These are phyloP conservation scores for Mustelus asterias DNA, from an alignment of 2,113 vertebrate species.

Conservation along the genomic window DNA sequence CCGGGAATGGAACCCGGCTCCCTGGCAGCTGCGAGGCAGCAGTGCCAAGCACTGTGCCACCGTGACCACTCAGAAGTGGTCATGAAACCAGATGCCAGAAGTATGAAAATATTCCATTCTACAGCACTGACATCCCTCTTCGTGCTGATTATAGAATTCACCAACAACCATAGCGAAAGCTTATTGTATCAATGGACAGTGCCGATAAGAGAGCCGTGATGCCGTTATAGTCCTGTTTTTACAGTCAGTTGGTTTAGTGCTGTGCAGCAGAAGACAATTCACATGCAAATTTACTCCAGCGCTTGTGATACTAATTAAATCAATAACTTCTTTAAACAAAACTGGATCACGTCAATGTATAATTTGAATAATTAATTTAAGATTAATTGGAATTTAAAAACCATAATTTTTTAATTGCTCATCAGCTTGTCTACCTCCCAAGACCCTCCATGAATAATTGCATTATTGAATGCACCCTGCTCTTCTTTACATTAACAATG, in stretches of 20 bases:
- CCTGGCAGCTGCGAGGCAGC: too few species aligned
- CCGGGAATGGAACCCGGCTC: too few species aligned
- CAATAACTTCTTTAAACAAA: background rate
- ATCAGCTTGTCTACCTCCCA: background rate
- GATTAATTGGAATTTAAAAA: constrained; percentile 8
- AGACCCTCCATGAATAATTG: background rate
- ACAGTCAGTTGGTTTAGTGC: background rate
- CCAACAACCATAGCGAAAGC: background rate
- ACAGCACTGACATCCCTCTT: background rate
- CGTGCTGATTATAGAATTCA: background rate
- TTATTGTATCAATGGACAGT: background rate
- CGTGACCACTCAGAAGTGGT: background rate
- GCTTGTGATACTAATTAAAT: background rate
- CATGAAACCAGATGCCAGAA: background rate
- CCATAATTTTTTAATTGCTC: background rate
- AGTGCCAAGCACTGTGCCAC: too few species aligned
- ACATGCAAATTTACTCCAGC: constrained; percentile 7
- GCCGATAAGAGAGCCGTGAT: background rate
- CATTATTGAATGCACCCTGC: background rate
- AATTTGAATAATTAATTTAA: constrained; percentile 10
- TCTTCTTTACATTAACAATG: background rate
- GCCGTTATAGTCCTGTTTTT: background rate
- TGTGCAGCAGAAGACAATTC: background rate
- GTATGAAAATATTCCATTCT: background rate
- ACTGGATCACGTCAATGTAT: background rate